Conservation (phyloP, 2,888 invertebrate species). For the Halictus ligatus region DNA sequence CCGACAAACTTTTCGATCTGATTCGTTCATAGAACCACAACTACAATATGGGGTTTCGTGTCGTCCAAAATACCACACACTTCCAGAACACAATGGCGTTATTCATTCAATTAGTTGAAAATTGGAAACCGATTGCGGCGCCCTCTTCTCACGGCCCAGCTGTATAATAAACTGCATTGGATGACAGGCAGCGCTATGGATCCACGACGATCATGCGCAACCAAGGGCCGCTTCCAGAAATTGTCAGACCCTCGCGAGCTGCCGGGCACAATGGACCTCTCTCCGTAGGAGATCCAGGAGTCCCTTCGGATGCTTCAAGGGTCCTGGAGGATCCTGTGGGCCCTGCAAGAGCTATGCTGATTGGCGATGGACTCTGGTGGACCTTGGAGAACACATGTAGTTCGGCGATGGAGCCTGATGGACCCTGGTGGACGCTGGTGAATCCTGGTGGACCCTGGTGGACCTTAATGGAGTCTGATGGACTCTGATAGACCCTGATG, state of each 20-base stretch:
- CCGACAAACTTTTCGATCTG: background rate
- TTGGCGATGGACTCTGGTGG: no score
- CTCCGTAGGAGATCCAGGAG: no score
- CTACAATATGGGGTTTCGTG: background rate
- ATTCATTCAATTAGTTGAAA: background rate
- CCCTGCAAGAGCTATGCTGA: no score
- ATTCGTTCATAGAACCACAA: background rate
- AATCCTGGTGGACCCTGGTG: no score
- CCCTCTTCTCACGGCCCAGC: background rate
- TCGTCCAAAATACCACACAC: background rate
- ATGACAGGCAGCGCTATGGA: background rate
- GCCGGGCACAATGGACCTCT: background rate
- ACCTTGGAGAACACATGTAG: no score
- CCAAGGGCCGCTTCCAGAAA: background rate
- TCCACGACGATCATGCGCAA: background rate
- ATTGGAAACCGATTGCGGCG: background rate
- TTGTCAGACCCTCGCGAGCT: background rate
- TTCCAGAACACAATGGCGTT: background rate
- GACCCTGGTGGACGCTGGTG: no score
- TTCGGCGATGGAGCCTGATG: no score
- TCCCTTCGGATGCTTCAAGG: no score
- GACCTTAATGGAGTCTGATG: no score
- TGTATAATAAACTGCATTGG: background rate
- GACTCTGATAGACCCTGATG: no score
- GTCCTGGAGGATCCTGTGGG: no score